Percentiles rank a stretch among this genome's conserved stretches.
Conservation (phyloP, 1,140 invertebrate genomes). For the Micrasema longulum region DNA sequence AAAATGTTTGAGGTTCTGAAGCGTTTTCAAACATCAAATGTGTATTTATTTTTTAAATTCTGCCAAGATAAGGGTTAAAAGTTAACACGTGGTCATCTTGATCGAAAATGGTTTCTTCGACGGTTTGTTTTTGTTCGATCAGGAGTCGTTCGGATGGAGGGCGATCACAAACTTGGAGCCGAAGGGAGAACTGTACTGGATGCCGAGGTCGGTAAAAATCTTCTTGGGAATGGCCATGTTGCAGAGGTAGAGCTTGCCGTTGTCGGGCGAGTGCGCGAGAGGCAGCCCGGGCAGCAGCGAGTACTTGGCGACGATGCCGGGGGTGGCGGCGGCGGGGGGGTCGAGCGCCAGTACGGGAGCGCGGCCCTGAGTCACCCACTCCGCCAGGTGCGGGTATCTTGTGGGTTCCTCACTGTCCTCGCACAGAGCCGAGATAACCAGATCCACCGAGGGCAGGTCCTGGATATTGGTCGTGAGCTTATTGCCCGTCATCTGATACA, state of each 20-base stretch:
- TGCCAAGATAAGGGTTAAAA: no score
- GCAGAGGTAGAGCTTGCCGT: slow-evolving; percentile 88
- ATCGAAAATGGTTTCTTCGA: no score
- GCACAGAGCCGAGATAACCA: slow-evolving; percentile 77
- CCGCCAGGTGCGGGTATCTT: slow-evolving; percentile 63
- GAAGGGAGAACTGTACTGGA: slow-evolving; percentile 89
- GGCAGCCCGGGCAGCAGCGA: slow-evolving; percentile 82
- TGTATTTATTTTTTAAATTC: no score
- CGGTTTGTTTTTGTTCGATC: slow-evolving; percentile 5
- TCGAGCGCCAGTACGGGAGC: slow-evolving; percentile 87
- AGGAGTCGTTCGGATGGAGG: slow-evolving; percentile 75
- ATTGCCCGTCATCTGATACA: slow-evolving; percentile 74
- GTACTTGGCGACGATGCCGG: slow-evolving; percentile 78
- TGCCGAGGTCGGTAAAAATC: slow-evolving; percentile 81
- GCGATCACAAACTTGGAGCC: slow-evolving; percentile 90
- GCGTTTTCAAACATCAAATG: neutral
- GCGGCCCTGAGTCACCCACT: slow-evolving; percentile 79
- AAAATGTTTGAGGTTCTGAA: slow-evolving; percentile 6
- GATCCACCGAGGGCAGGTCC: slow-evolving; percentile 75
- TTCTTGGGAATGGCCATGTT: slow-evolving; percentile 85
- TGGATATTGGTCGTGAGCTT: slow-evolving; percentile 65
- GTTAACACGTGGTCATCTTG: no score
- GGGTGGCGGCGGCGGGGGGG: slow-evolving; percentile 78
- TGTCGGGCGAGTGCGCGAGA: slow-evolving; percentile 74
- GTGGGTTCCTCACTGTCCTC: slow-evolving; percentile 61